Conservation (phyloP, 2,888 invertebrate species). For the Germaria angustata region DNA sequence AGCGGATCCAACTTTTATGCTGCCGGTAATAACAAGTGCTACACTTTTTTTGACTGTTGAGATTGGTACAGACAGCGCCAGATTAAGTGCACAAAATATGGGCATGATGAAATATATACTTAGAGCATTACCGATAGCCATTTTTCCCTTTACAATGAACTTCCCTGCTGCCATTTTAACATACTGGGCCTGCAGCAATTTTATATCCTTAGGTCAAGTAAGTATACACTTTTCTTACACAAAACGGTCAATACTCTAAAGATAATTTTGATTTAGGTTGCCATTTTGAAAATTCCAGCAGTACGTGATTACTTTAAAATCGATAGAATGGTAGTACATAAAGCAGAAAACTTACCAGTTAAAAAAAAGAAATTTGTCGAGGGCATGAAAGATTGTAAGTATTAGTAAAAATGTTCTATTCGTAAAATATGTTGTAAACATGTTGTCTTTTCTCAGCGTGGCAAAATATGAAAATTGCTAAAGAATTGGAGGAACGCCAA, state of each 20-base stretch:
- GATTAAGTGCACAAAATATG: slow-evolving; percentile 85
- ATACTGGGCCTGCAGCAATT: slow-evolving; percentile 94
- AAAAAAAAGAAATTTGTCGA: slow-evolving; percentile 89
- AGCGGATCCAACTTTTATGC: slow-evolving; percentile 91
- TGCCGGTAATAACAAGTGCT: slow-evolving; percentile 91
- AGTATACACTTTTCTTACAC: not conserved
- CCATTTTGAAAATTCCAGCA: slow-evolving; percentile 86
- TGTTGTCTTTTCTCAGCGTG: slow-evolving; percentile 83
- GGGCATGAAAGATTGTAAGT: slow-evolving; percentile 89
- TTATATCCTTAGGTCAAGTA: slow-evolving; percentile 89
- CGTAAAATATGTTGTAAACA: not conserved
- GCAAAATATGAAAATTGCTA: slow-evolving; percentile 89
- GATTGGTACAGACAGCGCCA: slow-evolving; percentile 88
- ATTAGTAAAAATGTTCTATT: not conserved
- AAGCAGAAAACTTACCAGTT: slow-evolving; percentile 82
- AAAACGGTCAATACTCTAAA: not conserved
- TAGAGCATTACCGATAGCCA: slow-evolving; percentile 87
- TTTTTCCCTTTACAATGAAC: slow-evolving; percentile 91
- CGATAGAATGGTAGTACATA: slow-evolving; percentile 82
- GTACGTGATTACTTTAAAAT: slow-evolving; percentile 90
- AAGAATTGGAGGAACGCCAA: slow-evolving; percentile 88
- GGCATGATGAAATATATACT: slow-evolving; percentile 88
- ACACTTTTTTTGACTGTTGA: slow-evolving; percentile 92
- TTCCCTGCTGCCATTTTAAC: slow-evolving; percentile 93
- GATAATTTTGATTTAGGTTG: slow-evolving; percentile 80